A percentile compares a stretch with the other conserved stretches of the same genome.
Evolutionary conservation across 2,113 vertebrate species (phyloP).

Genomic region (Actenoides hombroni): DNA sequence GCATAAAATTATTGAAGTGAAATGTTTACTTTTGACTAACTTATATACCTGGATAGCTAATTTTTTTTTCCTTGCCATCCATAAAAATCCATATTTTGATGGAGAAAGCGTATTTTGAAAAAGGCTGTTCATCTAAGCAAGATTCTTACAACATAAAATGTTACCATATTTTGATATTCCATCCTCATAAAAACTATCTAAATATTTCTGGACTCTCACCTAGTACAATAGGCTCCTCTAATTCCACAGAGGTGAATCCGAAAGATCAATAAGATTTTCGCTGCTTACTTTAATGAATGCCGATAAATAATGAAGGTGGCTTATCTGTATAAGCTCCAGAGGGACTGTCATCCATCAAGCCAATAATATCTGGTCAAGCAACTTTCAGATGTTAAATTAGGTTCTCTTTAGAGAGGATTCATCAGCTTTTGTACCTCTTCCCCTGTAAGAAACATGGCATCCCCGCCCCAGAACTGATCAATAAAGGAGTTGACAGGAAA

Average conservation of each 20-base stretch:
- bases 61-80: not conserved
- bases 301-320: constrained; percentile 41
- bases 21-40: not conserved
- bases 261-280: constrained; percentile 39
- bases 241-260: not conserved
- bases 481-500: constrained; percentile 31
- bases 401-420: constrained; percentile 13
- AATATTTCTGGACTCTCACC: not conserved
- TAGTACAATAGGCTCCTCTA: not conserved
- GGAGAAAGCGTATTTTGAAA: not conserved
- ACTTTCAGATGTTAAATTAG: constrained; percentile 33
- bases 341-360: constrained; percentile 38
- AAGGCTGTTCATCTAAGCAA: not conserved
- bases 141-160: not conserved
- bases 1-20: not conserved
- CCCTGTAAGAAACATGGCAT: not conserved
- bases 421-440: constrained; percentile 18
- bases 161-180: not conserved
- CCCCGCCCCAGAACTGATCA: not conserved
- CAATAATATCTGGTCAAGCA: constrained; percentile 49
- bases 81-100: not conserved
- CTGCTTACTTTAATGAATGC: constrained; percentile 47
- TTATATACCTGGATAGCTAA: not conserved
- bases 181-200: not conserved
- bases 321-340: constrained; percentile 4